Evolutionary conservation across 2,113 vertebrate species (phyloP).

Genomic region (Nerophis lumbriciformis): DNA sequence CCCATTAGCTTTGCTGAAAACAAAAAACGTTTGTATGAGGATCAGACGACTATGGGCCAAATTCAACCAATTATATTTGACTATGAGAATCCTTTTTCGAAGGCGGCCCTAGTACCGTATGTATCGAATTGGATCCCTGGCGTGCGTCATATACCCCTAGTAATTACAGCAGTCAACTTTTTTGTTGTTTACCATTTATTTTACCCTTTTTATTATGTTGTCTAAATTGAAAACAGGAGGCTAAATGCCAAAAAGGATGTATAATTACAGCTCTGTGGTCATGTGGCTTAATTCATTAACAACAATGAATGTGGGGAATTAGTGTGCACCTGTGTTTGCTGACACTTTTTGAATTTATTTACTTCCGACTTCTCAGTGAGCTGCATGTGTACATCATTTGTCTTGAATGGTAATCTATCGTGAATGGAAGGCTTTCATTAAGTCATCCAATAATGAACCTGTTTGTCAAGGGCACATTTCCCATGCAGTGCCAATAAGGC

Average conservation of each 20-base stretch:
- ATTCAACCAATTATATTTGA: too few relatives aligned
- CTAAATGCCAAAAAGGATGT: neutral
- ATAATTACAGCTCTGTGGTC: neutral
- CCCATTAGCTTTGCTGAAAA: too few relatives aligned
- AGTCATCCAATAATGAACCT: conserved; percentile 65
- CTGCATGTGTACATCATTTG: conserved; percentile 49
- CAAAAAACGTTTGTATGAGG: too few relatives aligned
- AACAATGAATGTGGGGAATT: conserved; percentile 13
- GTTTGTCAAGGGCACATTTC: conserved; percentile 60
- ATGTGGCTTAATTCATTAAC: neutral
- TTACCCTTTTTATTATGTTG: neutral
- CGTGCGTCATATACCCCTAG: too few relatives aligned
- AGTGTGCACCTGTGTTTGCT: conserved; percentile 42
- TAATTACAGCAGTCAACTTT: neutral
- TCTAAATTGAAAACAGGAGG: neutral
- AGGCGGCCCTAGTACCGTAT: too few relatives aligned
- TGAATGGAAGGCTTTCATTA: conserved; percentile 64
- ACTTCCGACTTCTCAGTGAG: conserved; percentile 46
- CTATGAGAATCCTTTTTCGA: too few relatives aligned
- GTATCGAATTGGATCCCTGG: too few relatives aligned
- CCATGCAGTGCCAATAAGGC: conserved; percentile 16
- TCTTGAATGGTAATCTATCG: conserved; percentile 58
- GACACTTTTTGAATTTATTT: conserved; percentile 14
- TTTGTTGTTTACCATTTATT: neutral
- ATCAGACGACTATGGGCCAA: too few relatives aligned